These are phyloP conservation scores for Aelia acuminata DNA, from an alignment of 2,888 invertebrate genomes.

Conservation along the genomic window DNA sequence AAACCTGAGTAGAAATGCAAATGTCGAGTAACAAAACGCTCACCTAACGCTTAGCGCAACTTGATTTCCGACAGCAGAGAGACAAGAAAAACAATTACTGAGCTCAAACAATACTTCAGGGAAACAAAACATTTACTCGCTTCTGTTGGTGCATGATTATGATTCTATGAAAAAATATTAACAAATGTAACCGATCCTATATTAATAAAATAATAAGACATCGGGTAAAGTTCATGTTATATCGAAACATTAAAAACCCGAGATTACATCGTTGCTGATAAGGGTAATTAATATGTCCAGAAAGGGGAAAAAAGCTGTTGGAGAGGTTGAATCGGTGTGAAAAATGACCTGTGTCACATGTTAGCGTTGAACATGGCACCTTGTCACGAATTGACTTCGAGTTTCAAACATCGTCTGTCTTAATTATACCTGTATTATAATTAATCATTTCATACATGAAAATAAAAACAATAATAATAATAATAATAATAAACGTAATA, in stretches of 20 bases:
- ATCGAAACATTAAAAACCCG: no score
- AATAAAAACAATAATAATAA: background rate
- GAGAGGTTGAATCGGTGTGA: constrained; percentile 6
- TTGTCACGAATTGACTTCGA: background rate
- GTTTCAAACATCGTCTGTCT: background rate
- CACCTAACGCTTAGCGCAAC: no score
- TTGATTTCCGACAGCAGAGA: no score
- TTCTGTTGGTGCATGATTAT: no score
- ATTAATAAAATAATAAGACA: background rate
- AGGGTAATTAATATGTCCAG: background rate
- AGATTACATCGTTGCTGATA: background rate
- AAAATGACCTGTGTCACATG: background rate
- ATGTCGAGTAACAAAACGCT: no score
- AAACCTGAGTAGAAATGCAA: no score
- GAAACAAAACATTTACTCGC: no score
- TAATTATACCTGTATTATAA: background rate
- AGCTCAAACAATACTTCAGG: no score
- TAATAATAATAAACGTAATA: background rate
- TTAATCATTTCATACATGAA: background rate
- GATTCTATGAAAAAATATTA: background rate
- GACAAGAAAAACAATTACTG: no score
- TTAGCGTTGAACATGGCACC: background rate
- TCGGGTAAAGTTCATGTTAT: no score
- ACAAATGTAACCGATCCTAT: background rate
- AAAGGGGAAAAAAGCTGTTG: background rate